A percentile compares a stretch with the other conserved stretches of the same genome.
Evolutionary conservation across 2,113 vertebrate species (phyloP).

Genomic region (Dipodomys spectabilis): DNA sequence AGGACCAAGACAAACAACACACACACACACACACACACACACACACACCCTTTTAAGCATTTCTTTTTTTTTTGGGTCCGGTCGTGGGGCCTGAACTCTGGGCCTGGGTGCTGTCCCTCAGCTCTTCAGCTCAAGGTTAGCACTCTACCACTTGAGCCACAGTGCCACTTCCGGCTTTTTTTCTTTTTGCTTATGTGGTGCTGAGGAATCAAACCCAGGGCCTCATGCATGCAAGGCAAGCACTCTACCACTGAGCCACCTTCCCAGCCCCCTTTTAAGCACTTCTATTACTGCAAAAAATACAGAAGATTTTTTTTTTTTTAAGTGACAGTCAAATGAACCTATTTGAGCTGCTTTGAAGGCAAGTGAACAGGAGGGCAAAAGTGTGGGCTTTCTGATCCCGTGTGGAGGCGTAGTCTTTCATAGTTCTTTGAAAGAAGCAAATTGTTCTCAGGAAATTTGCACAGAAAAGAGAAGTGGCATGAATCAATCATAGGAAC

Average conservation of each 20-base stretch:
- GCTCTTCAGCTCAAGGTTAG: too few species aligned
- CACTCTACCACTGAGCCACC: too few species aligned
- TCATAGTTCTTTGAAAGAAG: background rate
- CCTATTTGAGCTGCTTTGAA: background rate
- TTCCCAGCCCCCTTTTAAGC: background rate
- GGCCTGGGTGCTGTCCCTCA: too few species aligned
- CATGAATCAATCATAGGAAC: background rate
- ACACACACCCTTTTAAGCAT: background rate
- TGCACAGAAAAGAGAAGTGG: background rate
- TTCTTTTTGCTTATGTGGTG: too few species aligned
- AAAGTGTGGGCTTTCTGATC: background rate
- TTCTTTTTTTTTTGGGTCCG: background rate
- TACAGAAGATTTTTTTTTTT: background rate
- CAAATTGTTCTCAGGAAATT: background rate
- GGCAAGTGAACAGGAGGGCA: background rate
- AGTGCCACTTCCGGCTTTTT: too few species aligned
- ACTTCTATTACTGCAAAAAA: background rate
- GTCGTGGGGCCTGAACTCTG: too few species aligned
- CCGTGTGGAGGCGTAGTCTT: background rate
- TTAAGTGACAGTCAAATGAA: background rate
- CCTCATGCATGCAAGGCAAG: too few species aligned
- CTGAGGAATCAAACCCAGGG: too few species aligned
- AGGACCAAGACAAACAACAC: too few species aligned
- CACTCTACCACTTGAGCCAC: too few species aligned
- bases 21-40: too few species aligned